These are phyloP conservation scores for Mesorhabditis spiculigera DNA, from an alignment of 2,888 invertebrate species.

Conservation along the genomic window DNA sequence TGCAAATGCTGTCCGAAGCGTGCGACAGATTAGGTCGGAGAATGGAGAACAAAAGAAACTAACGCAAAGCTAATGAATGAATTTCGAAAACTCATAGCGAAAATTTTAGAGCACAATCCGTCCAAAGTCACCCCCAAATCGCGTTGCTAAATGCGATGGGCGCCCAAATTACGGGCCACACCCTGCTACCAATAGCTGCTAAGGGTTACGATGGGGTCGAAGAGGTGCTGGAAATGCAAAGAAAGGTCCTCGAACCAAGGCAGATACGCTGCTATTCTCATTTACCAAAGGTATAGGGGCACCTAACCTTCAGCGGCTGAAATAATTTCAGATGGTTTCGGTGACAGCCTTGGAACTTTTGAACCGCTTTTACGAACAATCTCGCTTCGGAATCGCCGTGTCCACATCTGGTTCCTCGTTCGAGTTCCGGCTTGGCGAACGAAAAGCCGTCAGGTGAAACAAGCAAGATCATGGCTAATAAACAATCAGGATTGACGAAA, in stretches of 20 bases:
- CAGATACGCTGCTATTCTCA: background rate
- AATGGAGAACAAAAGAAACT: background rate
- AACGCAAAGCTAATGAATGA: background rate
- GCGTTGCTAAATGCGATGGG: slow-evolving; percentile 22
- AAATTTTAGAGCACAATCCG: slow-evolving; percentile 27
- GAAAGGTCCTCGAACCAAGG: background rate
- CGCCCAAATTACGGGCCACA: background rate
- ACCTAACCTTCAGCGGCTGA: background rate
- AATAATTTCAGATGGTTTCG: background rate
- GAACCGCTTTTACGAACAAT: background rate
- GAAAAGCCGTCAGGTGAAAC: too few relatives aligned
- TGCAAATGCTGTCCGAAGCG: slow-evolving; percentile 76
- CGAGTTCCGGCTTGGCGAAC: too few relatives aligned
- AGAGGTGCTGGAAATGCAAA: background rate
- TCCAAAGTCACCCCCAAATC: slow-evolving; percentile 32
- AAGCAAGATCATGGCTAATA: background rate
- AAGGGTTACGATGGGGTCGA: background rate
- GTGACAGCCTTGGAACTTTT: background rate
- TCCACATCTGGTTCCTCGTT: too few relatives aligned
- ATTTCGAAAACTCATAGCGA: background rate
- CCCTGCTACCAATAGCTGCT: background rate
- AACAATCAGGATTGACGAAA: background rate
- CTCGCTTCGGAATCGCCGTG: too few relatives aligned
- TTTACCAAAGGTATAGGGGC: background rate
- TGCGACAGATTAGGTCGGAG: slow-evolving; percentile 69